These are phyloP conservation scores for Apodemus speciosus DNA, from an alignment of 2,113 vertebrate species.

Conservation along the genomic window DNA sequence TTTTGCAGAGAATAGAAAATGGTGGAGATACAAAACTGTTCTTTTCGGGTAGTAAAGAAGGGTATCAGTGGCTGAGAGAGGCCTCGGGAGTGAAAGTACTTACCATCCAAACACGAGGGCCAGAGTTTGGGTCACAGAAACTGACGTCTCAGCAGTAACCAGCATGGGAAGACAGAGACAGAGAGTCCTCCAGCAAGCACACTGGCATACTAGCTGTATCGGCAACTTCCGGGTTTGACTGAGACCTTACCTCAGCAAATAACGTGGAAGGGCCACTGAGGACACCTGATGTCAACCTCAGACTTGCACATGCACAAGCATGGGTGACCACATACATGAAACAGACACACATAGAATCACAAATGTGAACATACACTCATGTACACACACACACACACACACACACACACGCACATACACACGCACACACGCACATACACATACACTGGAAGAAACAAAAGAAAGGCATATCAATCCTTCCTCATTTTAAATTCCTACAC, in stretches of 20 bases:
- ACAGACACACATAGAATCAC: too few species aligned
- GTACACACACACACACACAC: background rate
- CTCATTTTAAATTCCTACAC: background rate
- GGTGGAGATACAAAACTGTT: background rate
- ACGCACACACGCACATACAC: background rate
- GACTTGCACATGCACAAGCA: too few species aligned
- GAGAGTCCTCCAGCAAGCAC: background rate
- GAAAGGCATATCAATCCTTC: background rate
- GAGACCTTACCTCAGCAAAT: background rate
- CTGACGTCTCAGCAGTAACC: background rate
- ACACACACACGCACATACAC: background rate
- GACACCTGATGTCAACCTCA: background rate
- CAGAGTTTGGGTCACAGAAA: background rate
- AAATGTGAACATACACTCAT: too few species aligned
- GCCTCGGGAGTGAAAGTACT: background rate
- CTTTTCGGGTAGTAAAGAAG: background rate
- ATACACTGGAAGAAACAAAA: background rate
- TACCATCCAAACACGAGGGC: background rate
- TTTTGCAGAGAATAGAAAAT: background rate
- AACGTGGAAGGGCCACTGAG: background rate
- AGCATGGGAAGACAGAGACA: background rate
- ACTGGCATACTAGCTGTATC: too few species aligned
- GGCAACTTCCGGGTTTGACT: background rate
- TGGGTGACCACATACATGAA: background rate
- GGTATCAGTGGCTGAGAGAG: background rate